Percentiles rank a stretch among this genome's conserved stretches.
These are phyloP conservation scores for Camponotus fellah DNA, from an alignment of 2,888 invertebrate genomes.

Conservation along the genomic window DNA sequence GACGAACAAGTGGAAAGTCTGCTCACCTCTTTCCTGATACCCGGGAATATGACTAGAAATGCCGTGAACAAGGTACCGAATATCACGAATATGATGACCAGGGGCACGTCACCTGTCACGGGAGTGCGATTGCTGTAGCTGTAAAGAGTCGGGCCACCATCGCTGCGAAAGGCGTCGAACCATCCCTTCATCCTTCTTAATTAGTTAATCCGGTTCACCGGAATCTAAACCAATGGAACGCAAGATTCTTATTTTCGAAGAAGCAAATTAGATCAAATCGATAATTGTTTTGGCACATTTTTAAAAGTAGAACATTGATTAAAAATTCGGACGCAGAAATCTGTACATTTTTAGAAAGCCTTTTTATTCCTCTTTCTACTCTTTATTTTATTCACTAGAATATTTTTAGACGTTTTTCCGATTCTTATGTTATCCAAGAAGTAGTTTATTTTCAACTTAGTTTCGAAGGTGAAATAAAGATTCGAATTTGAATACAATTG, in stretches of 20 bases:
- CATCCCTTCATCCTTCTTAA: constrained; percentile 93
- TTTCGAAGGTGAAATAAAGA: not conserved
- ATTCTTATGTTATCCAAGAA: not conserved
- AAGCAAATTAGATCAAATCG: not conserved
- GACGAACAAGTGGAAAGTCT: constrained; percentile 13
- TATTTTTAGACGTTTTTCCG: not conserved
- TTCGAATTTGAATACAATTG: not conserved
- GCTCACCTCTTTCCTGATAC: constrained; percentile 96
- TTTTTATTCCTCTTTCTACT: not conserved
- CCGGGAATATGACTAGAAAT: constrained; percentile 98
- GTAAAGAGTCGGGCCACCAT: constrained; percentile 98
- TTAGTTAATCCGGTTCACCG: constrained; percentile 61
- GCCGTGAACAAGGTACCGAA: constrained; percentile 97
- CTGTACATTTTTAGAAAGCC: not conserved
- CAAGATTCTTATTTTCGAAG: not conserved
- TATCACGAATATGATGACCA: constrained; percentile 94
- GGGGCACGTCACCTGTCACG: constrained; percentile 96
- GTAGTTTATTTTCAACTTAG: too few species aligned
- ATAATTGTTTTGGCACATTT: not conserved
- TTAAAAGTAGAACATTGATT: not conserved
- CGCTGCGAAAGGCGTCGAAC: constrained; percentile 98
- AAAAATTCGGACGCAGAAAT: not conserved
- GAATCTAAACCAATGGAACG: not conserved
- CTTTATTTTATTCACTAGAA: not conserved
- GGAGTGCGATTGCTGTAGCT: constrained; percentile 97